Conservation (phyloP, 2,113 vertebrate genomes). For the Podilymbus podiceps region DNA sequence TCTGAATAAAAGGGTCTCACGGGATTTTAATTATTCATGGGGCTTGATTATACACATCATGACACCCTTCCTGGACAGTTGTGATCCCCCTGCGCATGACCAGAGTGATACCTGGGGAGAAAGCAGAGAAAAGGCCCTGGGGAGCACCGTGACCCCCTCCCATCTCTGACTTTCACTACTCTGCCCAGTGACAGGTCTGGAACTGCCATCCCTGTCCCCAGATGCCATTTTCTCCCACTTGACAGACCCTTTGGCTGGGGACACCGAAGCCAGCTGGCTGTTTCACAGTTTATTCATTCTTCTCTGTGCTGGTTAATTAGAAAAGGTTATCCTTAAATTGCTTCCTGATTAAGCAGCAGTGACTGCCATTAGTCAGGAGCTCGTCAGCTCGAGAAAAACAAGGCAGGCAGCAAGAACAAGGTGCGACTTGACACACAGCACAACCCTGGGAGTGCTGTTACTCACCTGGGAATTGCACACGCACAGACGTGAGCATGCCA, state of each 20-base stretch:
- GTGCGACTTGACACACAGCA: not conserved
- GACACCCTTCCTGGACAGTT: not conserved
- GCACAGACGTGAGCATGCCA: fast-evolving
- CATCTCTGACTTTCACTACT: not conserved
- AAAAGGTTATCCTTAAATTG: conserved; percentile 62
- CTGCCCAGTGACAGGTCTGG: not conserved
- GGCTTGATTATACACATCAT: not conserved
- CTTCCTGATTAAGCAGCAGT: conserved; percentile 57
- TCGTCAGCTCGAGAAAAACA: conserved; percentile 9
- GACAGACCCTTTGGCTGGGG: not conserved
- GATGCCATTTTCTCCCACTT: not conserved
- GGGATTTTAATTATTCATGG: not conserved
- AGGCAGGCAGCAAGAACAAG: not conserved
- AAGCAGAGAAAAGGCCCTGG: not conserved
- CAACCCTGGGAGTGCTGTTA: not conserved
- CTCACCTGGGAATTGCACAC: not conserved
- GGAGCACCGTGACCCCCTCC: not conserved
- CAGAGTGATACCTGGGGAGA: not conserved
- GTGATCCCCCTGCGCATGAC: not conserved
- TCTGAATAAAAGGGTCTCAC: not conserved
- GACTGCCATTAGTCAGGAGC: conserved; percentile 46
- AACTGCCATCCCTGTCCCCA: not conserved
- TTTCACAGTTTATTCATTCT: conserved; percentile 48
- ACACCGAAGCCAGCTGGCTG: conserved; percentile 2
- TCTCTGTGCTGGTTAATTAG: conserved; percentile 42